Evolutionary conservation across 2,888 invertebrate species (phyloP).

Genomic region (Limnephilus rhombicus): DNA sequence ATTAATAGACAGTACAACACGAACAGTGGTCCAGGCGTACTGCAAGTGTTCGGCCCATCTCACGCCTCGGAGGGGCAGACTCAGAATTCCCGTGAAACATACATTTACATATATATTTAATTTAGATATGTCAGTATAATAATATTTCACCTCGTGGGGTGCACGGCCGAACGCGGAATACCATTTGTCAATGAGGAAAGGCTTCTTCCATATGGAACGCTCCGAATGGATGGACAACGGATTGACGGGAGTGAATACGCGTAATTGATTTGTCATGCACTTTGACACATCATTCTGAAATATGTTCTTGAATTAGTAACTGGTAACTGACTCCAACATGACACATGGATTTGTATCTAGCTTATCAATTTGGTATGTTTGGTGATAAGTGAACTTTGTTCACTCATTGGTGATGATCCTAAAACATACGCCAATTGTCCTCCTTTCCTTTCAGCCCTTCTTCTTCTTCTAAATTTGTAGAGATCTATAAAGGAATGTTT

Average conservation of each 20-base stretch:
- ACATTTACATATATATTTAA: slow-evolving; percentile 57
- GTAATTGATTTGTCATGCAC: slow-evolving; percentile 16
- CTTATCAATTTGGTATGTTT: no score
- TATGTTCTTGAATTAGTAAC: no score
- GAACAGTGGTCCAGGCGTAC: background rate
- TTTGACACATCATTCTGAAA: background rate
- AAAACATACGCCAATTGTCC: no score
- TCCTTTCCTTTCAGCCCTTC: no score
- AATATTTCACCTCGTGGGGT: slow-evolving; percentile 60
- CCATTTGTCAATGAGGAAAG: slow-evolving; percentile 43
- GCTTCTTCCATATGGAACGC: background rate
- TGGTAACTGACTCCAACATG: no score
- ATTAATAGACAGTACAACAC: slow-evolving; percentile 13
- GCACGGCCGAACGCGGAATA: slow-evolving; percentile 30
- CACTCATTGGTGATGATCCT: no score
- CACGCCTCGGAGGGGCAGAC: background rate
- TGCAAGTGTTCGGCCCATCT: background rate
- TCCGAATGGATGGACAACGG: background rate
- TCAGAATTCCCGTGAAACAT: background rate
- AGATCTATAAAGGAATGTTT: no score
- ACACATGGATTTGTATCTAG: no score
- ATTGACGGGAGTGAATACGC: background rate
- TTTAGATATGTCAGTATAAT: slow-evolving; percentile 61
- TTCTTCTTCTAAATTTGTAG: no score
- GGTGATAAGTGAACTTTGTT: no score